Percentiles rank a stretch among this genome's conserved stretches.
phyloP scores from a whole-genome alignment of 1,140 invertebrate species.

The Drosophila setifemur region DNA sequence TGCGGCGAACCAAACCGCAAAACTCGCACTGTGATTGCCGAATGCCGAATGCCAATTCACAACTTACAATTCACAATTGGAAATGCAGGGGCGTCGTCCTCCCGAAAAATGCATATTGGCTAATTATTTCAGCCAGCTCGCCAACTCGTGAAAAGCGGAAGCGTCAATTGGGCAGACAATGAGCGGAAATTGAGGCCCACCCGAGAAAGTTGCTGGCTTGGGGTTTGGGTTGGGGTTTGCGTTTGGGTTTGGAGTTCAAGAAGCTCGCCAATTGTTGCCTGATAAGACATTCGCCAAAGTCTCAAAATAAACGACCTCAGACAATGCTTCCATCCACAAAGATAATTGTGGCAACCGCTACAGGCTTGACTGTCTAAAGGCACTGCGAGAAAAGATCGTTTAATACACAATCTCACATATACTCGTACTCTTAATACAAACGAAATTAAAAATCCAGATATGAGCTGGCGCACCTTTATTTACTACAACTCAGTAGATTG shows the following conservation, averaged over 20 bases:
- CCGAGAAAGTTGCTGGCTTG: neutral
- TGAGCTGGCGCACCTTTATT: too few species aligned
- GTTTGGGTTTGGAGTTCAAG: neutral
- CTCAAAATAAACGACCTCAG: neutral
- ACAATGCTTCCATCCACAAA: neutral
- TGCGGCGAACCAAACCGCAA: slow-evolving; percentile 13
- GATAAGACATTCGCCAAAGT: neutral
- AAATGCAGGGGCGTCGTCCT: slow-evolving; percentile 36
- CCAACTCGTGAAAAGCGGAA: slow-evolving; percentile 29
- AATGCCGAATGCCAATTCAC: too few species aligned
- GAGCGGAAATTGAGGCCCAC: slow-evolving; percentile 20
- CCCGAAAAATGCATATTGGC: slow-evolving; percentile 44
- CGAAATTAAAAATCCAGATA: too few species aligned
- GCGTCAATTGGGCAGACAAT: slow-evolving; percentile 15
- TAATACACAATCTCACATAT: too few species aligned
- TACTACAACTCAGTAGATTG: too few species aligned
- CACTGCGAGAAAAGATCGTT: neutral
- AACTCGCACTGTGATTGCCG: slow-evolving; percentile 10
- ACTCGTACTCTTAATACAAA: too few species aligned
- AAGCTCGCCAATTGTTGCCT: neutral
- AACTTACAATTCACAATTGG: slow-evolving; percentile 24
- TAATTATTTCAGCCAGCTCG: slow-evolving; percentile 32
- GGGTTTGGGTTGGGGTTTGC: too few species aligned
- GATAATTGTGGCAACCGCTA: neutral
- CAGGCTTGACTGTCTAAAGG: neutral